Evolutionary conservation across 2,797 vertebrate genomes (phyloP), one percentile per base, ranked within the genome.

Genomic region (Tiaroga cobitis): DNA sequence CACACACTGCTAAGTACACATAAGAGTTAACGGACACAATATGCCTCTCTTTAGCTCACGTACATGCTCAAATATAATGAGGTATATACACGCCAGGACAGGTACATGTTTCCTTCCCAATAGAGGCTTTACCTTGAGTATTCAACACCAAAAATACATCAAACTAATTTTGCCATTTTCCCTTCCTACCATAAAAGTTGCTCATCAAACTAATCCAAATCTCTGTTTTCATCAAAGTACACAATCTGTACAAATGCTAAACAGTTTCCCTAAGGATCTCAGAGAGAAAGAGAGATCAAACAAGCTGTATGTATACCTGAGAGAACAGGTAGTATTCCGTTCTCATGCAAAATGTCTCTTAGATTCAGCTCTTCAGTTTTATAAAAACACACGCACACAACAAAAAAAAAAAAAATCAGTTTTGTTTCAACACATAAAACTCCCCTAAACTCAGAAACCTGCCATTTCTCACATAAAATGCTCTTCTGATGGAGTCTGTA

Each of bases 171-270:
- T 8, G 13, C 34, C 3, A 59, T 56, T 81, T 68, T 76, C 56
- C 34, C 29, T 59, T 56, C 49, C 77, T 72, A 39, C 32, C 70
- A 56, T 76, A 43, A 63, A 61, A 59, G 80, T 51, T 73, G 43
- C 51, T 74, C 76, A 46, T 80, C 72, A 73, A 8, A 39, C 67
- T 74, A 86, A 83, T 77, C 75, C 37, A 79, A 74, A 79, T 54
- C 56, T 41, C 49, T 72, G 68, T 73, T 73, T 81, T 43, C 59
- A 82, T 85, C 46, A 72, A 65, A 73, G 56, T 34, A 74, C 39
- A 70, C 81, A 51, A 73, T 61, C 39, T 21, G 63, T 59, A 39
- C 80, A 85, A 61, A 82, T 78, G 41, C 63, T 56, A 83, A 56
- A 78, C 16, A 69, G 73, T 56, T 16, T 82, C 80, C 74, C 85